phyloP scores from a whole-genome alignment of 2,888 invertebrate species.

The Corbicula japonica region DNA sequence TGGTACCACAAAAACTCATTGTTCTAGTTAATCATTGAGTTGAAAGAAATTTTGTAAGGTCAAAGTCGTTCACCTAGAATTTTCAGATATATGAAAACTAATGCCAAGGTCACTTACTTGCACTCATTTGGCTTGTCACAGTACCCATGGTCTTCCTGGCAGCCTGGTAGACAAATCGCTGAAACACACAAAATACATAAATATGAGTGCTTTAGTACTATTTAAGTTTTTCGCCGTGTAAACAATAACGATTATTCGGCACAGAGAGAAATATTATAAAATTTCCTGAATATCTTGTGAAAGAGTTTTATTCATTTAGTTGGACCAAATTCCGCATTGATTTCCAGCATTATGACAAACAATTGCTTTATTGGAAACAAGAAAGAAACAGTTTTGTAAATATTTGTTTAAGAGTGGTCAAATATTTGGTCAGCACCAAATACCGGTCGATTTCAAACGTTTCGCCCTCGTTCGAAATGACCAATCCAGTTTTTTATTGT shows the following conservation, averaged over 20 bases:
- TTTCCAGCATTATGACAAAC: constrained; percentile 21
- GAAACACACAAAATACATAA: too few species aligned
- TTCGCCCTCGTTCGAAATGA: constrained; percentile 3
- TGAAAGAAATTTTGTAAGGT: too few species aligned
- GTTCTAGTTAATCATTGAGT: too few species aligned
- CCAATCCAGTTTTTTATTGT: neutral
- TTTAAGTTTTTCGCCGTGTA: too few species aligned
- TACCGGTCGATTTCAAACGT: constrained; percentile 17
- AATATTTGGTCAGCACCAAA: constrained; percentile 40
- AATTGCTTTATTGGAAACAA: constrained; percentile 15
- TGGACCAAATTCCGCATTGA: constrained; percentile 18
- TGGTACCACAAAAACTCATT: too few species aligned
- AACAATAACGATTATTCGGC: too few species aligned
- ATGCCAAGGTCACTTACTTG: constrained; percentile 92
- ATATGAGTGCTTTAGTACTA: too few species aligned
- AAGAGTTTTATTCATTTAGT: constrained; percentile 34
- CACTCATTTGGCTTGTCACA: constrained; percentile 97
- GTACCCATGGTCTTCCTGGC: constrained; percentile 95
- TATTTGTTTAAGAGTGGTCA: constrained; percentile 46
- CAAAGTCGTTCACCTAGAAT: too few species aligned
- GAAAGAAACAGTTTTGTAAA: constrained; percentile 45
- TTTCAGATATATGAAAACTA: neutral
- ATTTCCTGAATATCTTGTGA: constrained; percentile 41
- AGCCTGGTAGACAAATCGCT: constrained; percentile 97
- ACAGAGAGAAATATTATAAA: constrained; percentile 1